Conservation (phyloP, 2,797 vertebrate genomes). For the Pseudochaenichthys georgianus region DNA sequence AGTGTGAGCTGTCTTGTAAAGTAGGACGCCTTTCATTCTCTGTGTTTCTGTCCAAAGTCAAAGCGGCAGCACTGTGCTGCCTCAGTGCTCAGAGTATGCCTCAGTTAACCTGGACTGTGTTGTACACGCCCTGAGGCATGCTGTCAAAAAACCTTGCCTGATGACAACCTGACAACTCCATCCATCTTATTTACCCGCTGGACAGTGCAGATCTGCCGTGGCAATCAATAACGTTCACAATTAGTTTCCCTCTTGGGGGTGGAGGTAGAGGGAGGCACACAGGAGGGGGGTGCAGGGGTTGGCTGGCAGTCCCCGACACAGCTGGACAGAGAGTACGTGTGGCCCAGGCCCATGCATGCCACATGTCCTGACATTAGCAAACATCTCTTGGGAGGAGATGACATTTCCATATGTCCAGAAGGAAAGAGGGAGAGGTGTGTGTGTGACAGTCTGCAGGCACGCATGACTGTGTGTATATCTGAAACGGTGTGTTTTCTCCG, state of each 20-base stretch:
- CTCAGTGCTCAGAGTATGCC: constrained; percentile 51
- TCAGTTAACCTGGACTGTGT: constrained; percentile 75
- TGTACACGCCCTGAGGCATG: constrained; percentile 74
- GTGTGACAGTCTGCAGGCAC: constrained; percentile 19
- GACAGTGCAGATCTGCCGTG: constrained; percentile 74
- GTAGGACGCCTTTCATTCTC: constrained; percentile 41
- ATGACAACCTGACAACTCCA: constrained; percentile 87
- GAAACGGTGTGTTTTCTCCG: constrained; percentile 19
- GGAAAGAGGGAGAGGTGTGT: constrained; percentile 36
- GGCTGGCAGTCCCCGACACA: constrained; percentile 73
- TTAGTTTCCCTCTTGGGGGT: constrained; percentile 79
- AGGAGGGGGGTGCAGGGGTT: constrained; percentile 17
- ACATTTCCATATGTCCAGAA: constrained; percentile 80
- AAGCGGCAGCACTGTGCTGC: constrained; percentile 42
- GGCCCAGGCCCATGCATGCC: constrained; percentile 72
- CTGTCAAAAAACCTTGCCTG: constrained; percentile 79
- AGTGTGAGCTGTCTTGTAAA: constrained; percentile 30
- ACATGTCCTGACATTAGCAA: constrained; percentile 84
- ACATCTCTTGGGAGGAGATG: constrained; percentile 73
- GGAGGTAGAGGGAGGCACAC: constrained; percentile 46
- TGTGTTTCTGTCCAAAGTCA: constrained; percentile 68
- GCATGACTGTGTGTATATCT: constrained; percentile 2
- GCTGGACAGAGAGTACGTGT: constrained; percentile 77
- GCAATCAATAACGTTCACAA: constrained; percentile 88
- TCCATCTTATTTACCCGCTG: constrained; percentile 86